Evolutionary conservation across 2,797 vertebrate species (phyloP).

Genomic region (Liparis tanakae): DNA sequence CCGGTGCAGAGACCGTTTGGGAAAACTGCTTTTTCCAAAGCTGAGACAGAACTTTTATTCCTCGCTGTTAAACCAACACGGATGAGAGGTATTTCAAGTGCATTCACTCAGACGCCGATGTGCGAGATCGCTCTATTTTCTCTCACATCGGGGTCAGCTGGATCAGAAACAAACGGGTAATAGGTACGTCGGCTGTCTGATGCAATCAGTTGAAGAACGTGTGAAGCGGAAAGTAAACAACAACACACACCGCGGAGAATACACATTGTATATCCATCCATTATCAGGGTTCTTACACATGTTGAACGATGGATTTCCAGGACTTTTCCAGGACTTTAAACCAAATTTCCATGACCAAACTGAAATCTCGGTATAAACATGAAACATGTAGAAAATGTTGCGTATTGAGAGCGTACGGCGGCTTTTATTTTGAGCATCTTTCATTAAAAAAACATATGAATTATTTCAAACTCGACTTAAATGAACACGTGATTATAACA

Average conservation of each 20-base stretch:
- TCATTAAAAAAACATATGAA: no score
- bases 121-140: no score
- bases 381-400: no score
- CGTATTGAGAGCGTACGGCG: no score
- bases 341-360: no score
- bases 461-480: no score
- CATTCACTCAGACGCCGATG: background rate
- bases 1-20: background rate
- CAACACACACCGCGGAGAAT: background rate
- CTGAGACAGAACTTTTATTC: conserved; percentile 1
- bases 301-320: no score
- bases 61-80: background rate
- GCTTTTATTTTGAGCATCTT: no score
- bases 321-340: no score
- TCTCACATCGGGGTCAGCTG: background rate
- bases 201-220: background rate
- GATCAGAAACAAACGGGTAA: conserved; percentile 7
- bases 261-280: background rate
- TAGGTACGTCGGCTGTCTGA: conserved; percentile 20
- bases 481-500: no score
- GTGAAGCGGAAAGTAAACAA: background rate
- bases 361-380: no score
- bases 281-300: no score
- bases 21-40: background rate
- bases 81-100: background rate